Evolutionary conservation across 2,113 vertebrate genomes (phyloP).

Genomic region (Myocastor coypus): DNA sequence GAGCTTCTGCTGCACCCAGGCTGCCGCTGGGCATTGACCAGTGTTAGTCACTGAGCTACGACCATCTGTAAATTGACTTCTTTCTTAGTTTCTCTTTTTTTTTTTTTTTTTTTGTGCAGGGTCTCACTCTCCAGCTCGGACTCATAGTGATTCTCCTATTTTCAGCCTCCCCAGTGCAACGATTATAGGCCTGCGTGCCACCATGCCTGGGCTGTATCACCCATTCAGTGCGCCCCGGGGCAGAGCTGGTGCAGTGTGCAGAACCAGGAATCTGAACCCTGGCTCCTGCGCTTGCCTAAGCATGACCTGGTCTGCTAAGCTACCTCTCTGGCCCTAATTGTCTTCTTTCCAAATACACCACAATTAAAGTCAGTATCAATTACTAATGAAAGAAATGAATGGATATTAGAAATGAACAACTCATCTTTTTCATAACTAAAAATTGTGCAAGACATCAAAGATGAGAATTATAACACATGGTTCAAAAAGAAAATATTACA

Average conservation of each 20-base stretch:
- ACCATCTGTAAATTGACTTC: not conserved
- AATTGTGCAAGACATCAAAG: not conserved
- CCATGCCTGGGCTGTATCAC: too few relatives aligned
- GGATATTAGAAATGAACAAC: not conserved
- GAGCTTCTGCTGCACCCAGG: not conserved
- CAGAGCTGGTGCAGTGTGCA: too few relatives aligned
- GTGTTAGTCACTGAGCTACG: not conserved
- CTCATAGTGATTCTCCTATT: too few relatives aligned
- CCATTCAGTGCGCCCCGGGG: too few relatives aligned
- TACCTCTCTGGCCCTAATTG: not conserved
- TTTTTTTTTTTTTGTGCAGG: too few relatives aligned
- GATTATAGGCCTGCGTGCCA: too few relatives aligned
- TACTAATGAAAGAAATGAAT: not conserved
- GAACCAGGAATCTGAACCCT: too few relatives aligned
- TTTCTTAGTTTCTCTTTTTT: not conserved
- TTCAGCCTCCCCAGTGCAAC: too few relatives aligned
- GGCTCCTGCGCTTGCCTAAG: too few relatives aligned
- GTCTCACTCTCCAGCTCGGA: too few relatives aligned
- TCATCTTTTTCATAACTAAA: not conserved
- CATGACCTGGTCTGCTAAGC: too few relatives aligned
- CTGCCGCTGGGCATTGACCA: not conserved
- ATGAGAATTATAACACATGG: not conserved
- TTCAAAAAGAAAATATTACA: not conserved
- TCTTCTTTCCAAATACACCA: not conserved
- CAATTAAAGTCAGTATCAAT: not conserved